Evolutionary conservation across 2,797 vertebrate species (phyloP), one percentile per base, ranked within the genome.

Genomic region (Chiroxiphia lanceolata): DNA sequence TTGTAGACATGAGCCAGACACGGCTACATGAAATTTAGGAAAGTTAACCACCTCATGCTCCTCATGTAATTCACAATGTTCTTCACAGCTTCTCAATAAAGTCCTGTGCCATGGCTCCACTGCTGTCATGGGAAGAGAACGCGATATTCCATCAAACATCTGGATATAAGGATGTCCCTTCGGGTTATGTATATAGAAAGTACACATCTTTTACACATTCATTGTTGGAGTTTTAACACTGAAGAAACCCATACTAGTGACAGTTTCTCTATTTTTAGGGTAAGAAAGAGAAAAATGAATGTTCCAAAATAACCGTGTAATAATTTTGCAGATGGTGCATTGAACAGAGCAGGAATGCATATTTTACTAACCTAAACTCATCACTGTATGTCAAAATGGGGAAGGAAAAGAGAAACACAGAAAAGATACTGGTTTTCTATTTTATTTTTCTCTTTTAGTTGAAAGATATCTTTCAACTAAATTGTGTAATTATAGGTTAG

Each of bases 191-290:
- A 14, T 34, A 16, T 15, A 61, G 25, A 51, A 80, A 74, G 10
- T 22, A n/a, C 21, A 23, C 13, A 44, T n/a, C 27, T 54, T 61
- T 6, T 13, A 65, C 0, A 1, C 8, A 36, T 1, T 36, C 4
- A 7, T 61, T n/a, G 44, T 74, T 57, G 42, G 13, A 56, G 14
- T 38, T 80, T 68, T 90, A 78, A 45, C 21, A 40, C 26, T 40
- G 15, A 68, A 59, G 9, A 67, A 79, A 68, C 7, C 38, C 1
- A 8, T 22, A 57, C 10, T 33, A 64, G 29, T 53, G 59, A 70
- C 0, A 4, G 23, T 50, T 79, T 74, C 29, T 82, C 7, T 77
- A 2, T 42, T 92, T 87, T 68, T 40, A 85, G 14, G 2, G 9
- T 47, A 36, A 93, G 76, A 60, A 50, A 63, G 18, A 36, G 6